These are phyloP conservation scores for Caenorhabditis sp. DNA, from an alignment of 2,888 invertebrate genomes.

Conservation along the genomic window DNA sequence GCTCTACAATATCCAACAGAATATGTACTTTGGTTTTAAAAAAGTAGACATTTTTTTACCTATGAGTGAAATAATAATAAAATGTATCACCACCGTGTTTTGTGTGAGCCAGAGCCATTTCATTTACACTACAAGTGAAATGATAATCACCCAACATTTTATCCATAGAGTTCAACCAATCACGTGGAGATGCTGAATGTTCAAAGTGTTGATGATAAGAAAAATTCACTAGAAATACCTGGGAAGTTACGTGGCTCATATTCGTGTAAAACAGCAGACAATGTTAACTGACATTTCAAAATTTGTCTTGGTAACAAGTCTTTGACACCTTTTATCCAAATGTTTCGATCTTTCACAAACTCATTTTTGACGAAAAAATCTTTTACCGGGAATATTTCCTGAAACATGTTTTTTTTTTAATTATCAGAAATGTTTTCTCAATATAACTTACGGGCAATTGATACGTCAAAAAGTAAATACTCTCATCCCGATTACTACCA, in stretches of 20 bases:
- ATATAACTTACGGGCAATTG: constrained; percentile 76
- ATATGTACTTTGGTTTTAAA: too few relatives aligned
- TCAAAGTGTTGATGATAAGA: neutral
- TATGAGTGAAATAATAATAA: constrained; percentile 71
- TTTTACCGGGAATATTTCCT: constrained; percentile 79
- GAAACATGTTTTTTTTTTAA: constrained; percentile 68
- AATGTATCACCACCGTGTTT: constrained; percentile 83
- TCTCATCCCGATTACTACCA: constrained; percentile 92
- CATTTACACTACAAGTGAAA: constrained; percentile 84
- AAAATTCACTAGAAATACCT: too few relatives aligned
- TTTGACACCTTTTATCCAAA: constrained; percentile 63
- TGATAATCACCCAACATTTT: constrained; percentile 90
- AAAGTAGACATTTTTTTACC: constrained; percentile 23
- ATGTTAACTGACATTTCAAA: constrained; percentile 54
- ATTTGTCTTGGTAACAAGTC: constrained; percentile 66
- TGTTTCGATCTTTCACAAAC: constrained; percentile 63
- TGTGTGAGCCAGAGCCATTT: constrained; percentile 87
- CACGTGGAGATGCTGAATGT: constrained; percentile 46
- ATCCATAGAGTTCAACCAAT: constrained; percentile 72
- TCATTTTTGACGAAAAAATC: constrained; percentile 68
- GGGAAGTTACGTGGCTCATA: constrained; percentile 90
- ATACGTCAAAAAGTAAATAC: constrained; percentile 91
- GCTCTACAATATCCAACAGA: constrained; percentile 50
- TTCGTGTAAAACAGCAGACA: constrained; percentile 87
- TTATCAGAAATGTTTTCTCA: neutral